Evolutionary conservation across 2,888 invertebrate species (phyloP).

Genomic region (Chymomyza fuscimana): DNA sequence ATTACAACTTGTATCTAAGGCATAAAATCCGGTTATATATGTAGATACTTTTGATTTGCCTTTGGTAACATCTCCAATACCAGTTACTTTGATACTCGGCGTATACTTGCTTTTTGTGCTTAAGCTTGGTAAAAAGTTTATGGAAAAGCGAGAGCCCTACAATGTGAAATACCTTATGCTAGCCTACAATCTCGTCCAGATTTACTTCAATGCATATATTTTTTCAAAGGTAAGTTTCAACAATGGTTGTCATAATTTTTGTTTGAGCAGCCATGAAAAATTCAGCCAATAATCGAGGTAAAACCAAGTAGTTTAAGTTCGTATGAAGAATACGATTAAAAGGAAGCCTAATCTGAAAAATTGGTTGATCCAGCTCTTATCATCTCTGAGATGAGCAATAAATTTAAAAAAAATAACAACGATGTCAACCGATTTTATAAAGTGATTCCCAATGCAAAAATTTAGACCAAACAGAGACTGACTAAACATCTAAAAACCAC

Average conservation of each 20-base stretch:
- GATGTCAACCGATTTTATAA: no score
- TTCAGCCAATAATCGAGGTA: no score
- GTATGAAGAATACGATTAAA: no score
- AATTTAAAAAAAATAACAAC: no score
- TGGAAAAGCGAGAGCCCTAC: conserved; percentile 86
- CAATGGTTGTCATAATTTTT: not conserved
- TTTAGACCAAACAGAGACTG: no score
- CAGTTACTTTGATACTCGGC: conserved; percentile 83
- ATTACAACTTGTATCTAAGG: not conserved
- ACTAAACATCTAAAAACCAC: no score
- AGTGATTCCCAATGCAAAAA: no score
- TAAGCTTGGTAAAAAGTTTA: conserved; percentile 86
- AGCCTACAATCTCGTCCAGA: conserved; percentile 91
- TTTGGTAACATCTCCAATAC: conserved; percentile 87
- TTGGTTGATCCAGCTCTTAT: no score
- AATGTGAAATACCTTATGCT: conserved; percentile 86
- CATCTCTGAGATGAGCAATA: no score
- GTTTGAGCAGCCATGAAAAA: no score
- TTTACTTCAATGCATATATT: conserved; percentile 88
- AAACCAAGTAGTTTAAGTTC: no score
- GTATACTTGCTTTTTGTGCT: conserved; percentile 86
- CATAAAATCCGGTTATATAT: not conserved
- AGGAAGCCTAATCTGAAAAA: no score
- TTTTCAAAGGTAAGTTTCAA: conserved; percentile 65
- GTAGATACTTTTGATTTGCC: conserved; percentile 76